A percentile compares a stretch with the other conserved stretches of the same genome.
Evolutionary conservation across 1,140 invertebrate genomes (phyloP).

Genomic region (Drosophila guanche): DNA sequence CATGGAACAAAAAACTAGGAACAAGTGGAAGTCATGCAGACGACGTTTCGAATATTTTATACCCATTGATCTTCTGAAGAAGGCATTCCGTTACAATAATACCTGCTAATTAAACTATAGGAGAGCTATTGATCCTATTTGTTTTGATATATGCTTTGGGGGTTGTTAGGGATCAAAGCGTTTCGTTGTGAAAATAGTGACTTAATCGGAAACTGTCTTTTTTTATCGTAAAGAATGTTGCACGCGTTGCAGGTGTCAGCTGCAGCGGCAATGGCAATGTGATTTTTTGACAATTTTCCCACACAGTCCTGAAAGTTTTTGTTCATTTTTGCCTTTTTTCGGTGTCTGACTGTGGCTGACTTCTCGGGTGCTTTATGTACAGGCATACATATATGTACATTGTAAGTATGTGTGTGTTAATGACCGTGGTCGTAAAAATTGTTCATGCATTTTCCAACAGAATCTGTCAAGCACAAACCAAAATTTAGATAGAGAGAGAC

Average conservation of each 20-base stretch:
- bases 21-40: not conserved
- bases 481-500: slow-evolving; percentile 19
- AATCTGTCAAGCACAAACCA: slow-evolving; percentile 17
- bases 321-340: slow-evolving; percentile 20
- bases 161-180: slow-evolving; percentile 30
- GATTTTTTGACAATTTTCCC: slow-evolving; percentile 61
- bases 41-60: too few relatives aligned
- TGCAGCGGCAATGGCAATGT: slow-evolving; percentile 16
- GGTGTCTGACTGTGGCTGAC: slow-evolving; percentile 15
- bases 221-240: slow-evolving; percentile 28
- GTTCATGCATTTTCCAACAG: slow-evolving; percentile 30
- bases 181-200: slow-evolving; percentile 69
- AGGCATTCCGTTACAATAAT: too few relatives aligned
- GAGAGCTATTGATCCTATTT: slow-evolving; percentile 17
- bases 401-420: slow-evolving; percentile 32
- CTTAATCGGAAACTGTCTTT: slow-evolving; percentile 42
- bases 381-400: too few relatives aligned
- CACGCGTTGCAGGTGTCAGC: slow-evolving; percentile 22
- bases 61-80: too few relatives aligned
- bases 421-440: slow-evolving; percentile 23
- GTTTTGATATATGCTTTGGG: slow-evolving; percentile 23
- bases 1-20: not conserved
- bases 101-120: too few relatives aligned
- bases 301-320: slow-evolving; percentile 21
- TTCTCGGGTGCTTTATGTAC: not conserved